Base-by-base conservation (phyloP, 1,140 invertebrate genomes). In the Orussus abietinus region DNA sequence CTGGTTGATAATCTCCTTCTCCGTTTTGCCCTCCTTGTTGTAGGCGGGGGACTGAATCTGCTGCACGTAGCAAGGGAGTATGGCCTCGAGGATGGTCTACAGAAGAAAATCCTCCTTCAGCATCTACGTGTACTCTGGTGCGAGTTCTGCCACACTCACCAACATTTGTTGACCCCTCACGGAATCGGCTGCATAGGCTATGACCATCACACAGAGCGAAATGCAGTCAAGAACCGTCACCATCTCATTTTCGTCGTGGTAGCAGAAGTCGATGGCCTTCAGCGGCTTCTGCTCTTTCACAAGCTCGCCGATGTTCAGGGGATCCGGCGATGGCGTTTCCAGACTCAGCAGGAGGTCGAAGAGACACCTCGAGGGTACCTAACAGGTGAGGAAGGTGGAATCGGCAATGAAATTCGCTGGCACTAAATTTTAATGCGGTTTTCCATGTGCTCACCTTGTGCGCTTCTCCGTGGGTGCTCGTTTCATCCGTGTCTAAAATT, bases 121-220 rank as follows among this genome's bases (percentile, higher is more conserved):
- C 12, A 9, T 14, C 38, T 32, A 17, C 12, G 11, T 4, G 20
- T 42, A 10, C 20, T 11, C 22, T 30, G 15, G 18, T 25, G 31
- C 32, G n/a, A 28, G 32, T 31, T 22, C 2, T 34, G n/a, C 22
- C 31, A 36, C 26, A 42, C 75, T 77, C 68, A 89, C 88, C 64
- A 99, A 76, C 96, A 99, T 99, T 74, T 99, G 96, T 69, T 95
- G 92, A 22, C 92, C 92, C 49, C 97, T 76, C 33, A 89, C 82
- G 30, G 94, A 95, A 72, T 98, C 95, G 10, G 95, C 88, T 1
- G 95, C 89, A 74, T 98, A 99, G 1, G 94, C 93, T 10, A 98
- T 90, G 1, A 99, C 95, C 80, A 97, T 97, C 0, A 98, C 94
- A 64, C 92, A 96, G 13, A 95, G 77, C 4, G 91, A 92, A 53